Evolutionary conservation across 2,113 vertebrate genomes (phyloP).

Genomic region (Butastur rufipennis): DNA sequence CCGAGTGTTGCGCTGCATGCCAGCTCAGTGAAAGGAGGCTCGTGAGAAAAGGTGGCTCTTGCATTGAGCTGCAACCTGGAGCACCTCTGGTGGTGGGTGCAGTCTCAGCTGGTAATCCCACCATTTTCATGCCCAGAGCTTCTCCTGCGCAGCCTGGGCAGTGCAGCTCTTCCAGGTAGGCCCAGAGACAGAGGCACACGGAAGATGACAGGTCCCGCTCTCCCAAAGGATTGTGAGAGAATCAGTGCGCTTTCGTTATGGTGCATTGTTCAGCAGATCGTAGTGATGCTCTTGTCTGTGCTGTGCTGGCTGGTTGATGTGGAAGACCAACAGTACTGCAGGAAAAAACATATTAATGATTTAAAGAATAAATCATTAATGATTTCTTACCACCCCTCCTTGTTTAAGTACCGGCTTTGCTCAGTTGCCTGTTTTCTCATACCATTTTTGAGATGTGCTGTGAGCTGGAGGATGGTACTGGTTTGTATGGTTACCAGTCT

Average conservation of each 20-base stretch:
- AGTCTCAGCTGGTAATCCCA: not conserved
- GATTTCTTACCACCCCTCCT: not conserved
- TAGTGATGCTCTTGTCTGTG: not conserved
- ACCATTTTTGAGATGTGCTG: not conserved
- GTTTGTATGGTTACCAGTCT: not conserved
- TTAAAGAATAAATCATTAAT: not conserved
- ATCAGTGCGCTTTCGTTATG: fast-evolving
- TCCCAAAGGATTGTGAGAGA: not conserved
- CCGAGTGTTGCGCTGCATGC: fast-evolving
- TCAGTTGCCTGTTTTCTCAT: not conserved
- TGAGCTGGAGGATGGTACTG: not conserved
- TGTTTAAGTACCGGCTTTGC: not conserved
- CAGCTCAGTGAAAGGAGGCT: not conserved
- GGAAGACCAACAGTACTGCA: not conserved
- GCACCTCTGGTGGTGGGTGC: not conserved
- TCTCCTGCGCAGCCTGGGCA: not conserved
- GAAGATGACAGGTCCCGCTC: not conserved
- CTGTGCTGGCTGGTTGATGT: not conserved
- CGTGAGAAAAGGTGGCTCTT: not conserved
- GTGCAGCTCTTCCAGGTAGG: not conserved
- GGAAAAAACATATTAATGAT: not conserved
- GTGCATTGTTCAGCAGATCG: not conserved
- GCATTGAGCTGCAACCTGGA: not conserved
- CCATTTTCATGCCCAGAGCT: not conserved
- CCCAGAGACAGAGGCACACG: not conserved